Base-by-base conservation (phyloP, 2,888 invertebrate species). In the Lasioglossum lativentre region DNA sequence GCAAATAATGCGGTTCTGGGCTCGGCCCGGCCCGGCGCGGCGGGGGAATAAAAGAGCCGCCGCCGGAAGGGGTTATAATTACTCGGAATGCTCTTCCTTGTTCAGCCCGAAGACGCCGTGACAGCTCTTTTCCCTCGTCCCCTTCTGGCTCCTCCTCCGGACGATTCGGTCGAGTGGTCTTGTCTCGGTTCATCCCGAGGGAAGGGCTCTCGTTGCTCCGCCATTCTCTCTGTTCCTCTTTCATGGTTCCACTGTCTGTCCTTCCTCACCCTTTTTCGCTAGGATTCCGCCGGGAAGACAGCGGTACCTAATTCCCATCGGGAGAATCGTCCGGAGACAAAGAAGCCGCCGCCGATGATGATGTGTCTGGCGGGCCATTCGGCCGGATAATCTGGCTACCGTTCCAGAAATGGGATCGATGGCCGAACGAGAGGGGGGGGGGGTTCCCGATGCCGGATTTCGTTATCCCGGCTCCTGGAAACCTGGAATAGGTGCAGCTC, bases 41-140 rank as follows among this genome's bases (percentile, higher is more conserved):
- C 34, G 34, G 34, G 4, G 16, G 66, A 70, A 72, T 27, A 86
- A 83, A 90, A 89, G 81, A 75, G 85, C 23, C 3, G 38, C 23
- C 3, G 8, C 23, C 85, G 77, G 88, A 84, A 88, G 87, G 85
- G 66, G 75, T 87, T 92, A 92, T 93, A 93, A 93, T 93, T 92
- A 92, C 91, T 91, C 85, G 85, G 73, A 88, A 90, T 90, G 87
- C 85, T 85, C 82, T 85, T 85, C 85, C 81, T 74, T 85, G 83
- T 90, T 91, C 71, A 52, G 14, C 47, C 78, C 71, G 75, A 80
- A 88, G 86, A 80, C 78, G 75, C 78, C 70, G 82, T 88, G 86
- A 89, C 86, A 90, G 88, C 88, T 87, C 85, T 90, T 91, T 88
- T 88, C 56, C 79, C n/a, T 38, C 52, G 70, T 71, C 23, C 23